phyloP scores from a whole-genome alignment of 2,888 invertebrate species.

The Papilio protenor region DNA sequence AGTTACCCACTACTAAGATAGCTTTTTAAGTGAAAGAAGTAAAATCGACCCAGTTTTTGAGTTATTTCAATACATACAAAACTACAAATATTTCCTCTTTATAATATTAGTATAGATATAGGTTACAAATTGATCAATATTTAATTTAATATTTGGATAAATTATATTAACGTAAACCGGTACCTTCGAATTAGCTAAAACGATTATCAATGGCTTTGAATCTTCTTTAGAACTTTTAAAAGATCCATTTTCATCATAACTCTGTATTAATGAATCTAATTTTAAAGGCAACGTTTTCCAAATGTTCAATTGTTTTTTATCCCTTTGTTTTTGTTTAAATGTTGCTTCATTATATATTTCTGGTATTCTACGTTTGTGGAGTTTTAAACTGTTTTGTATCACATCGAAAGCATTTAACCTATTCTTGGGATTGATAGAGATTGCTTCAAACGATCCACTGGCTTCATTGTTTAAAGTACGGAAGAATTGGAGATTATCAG shows the following conservation, averaged over 20 bases:
- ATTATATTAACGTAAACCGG: background rate
- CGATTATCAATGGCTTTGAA: slow-evolving; percentile 4
- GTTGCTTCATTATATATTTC: background rate
- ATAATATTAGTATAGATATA: too few species aligned
- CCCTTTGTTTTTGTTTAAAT: background rate
- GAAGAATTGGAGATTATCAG: background rate
- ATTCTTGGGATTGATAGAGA: background rate
- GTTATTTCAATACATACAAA: too few species aligned
- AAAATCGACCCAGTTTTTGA: too few species aligned
- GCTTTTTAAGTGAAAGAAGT: too few species aligned
- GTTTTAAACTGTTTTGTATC: background rate
- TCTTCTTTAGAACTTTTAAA: background rate
- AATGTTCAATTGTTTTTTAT: background rate
- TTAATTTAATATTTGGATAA: too few species aligned
- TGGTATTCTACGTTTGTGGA: background rate
- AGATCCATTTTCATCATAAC: background rate
- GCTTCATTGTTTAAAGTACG: background rate
- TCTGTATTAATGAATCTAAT: background rate
- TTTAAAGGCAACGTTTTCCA: background rate
- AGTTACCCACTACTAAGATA: too few species aligned
- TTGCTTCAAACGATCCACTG: background rate
- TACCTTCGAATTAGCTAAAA: slow-evolving; percentile 1
- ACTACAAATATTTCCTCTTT: too few species aligned
- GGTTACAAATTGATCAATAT: too few species aligned
- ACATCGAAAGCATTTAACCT: background rate